Conservation (phyloP, 2,797 vertebrate species). For the Neopelma chrysocephalum region DNA sequence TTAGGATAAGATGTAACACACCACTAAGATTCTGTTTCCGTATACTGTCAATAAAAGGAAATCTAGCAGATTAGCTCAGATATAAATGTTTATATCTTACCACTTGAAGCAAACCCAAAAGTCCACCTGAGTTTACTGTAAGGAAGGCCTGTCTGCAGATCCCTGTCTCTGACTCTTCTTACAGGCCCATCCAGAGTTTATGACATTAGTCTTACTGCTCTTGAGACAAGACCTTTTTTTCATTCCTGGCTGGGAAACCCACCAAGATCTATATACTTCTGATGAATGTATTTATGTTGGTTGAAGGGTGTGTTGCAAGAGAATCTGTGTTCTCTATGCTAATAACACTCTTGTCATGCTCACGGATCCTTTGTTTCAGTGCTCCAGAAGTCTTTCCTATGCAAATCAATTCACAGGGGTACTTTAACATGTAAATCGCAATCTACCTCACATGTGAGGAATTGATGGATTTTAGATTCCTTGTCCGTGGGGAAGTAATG, state of each 20-base stretch:
- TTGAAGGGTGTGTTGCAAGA: conserved; percentile 35
- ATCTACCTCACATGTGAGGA: conserved; percentile 67
- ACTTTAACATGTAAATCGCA: conserved; percentile 77
- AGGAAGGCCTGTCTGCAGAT: not conserved
- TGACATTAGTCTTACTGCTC: not conserved
- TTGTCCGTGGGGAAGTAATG: conserved; percentile 64
- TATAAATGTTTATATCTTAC: not conserved
- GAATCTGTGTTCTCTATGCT: conserved; percentile 58
- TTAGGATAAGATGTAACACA: not conserved
- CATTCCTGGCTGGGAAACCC: not conserved
- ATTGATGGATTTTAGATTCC: conserved; percentile 69
- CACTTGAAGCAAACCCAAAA: not conserved
- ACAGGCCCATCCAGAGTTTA: not conserved
- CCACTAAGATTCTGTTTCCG: not conserved
- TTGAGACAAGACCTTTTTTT: not conserved
- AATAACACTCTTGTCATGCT: conserved; percentile 56
- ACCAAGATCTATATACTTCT: conserved; percentile 44
- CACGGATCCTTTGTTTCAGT: conserved; percentile 69
- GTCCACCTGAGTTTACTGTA: not conserved
- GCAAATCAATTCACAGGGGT: conserved; percentile 71
- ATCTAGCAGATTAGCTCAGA: not conserved
- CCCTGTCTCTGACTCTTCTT: not conserved
- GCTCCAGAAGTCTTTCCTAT: conserved; percentile 71
- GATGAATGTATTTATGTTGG: conserved; percentile 34
- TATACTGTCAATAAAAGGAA: not conserved